A percentile compares a stretch with the other conserved stretches of the same genome.
These are phyloP conservation scores for Eretmocerus hayati DNA, from an alignment of 2,888 invertebrate species.

Conservation along the genomic window DNA sequence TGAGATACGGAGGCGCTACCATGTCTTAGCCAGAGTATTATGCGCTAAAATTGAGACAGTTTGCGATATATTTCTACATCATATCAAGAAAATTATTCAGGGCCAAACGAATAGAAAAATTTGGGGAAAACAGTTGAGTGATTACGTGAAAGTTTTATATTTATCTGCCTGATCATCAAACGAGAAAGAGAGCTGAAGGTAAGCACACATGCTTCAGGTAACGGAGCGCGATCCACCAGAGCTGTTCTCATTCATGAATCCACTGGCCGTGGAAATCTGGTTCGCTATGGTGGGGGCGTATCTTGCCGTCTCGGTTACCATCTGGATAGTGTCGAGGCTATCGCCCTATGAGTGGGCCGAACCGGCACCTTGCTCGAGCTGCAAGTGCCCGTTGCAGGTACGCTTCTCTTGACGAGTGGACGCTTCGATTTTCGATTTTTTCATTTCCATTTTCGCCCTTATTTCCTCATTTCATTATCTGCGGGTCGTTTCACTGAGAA, in stretches of 20 bases:
- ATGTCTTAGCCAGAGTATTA: too few species aligned
- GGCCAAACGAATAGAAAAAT: too few species aligned
- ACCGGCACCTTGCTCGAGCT: slow-evolving; percentile 54
- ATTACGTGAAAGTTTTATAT: too few species aligned
- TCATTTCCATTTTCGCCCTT: background rate
- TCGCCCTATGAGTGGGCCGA: slow-evolving; percentile 77
- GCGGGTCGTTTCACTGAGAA: background rate
- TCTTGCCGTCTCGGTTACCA: slow-evolving; percentile 68
- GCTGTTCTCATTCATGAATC: slow-evolving; percentile 79
- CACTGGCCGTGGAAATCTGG: slow-evolving; percentile 81
- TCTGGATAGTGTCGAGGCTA: slow-evolving; percentile 80
- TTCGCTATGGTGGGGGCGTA: slow-evolving; percentile 72
- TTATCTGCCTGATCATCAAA: too few species aligned
- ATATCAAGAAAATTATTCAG: too few species aligned
- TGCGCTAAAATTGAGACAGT: too few species aligned
- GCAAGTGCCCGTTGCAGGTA: slow-evolving; percentile 46
- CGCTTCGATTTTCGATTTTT: background rate
- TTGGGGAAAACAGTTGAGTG: background rate
- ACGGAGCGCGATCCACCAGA: slow-evolving; percentile 61
- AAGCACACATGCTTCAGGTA: slow-evolving; percentile 45
- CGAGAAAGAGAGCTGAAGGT: too few species aligned
- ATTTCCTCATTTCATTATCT: background rate
- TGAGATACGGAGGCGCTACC: too few species aligned
- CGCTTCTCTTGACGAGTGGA: slow-evolving; percentile 29
- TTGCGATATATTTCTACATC: too few species aligned